Base-by-base conservation (phyloP, 2,113 vertebrate species). In the Hydrochoerus hydrochaeris region DNA sequence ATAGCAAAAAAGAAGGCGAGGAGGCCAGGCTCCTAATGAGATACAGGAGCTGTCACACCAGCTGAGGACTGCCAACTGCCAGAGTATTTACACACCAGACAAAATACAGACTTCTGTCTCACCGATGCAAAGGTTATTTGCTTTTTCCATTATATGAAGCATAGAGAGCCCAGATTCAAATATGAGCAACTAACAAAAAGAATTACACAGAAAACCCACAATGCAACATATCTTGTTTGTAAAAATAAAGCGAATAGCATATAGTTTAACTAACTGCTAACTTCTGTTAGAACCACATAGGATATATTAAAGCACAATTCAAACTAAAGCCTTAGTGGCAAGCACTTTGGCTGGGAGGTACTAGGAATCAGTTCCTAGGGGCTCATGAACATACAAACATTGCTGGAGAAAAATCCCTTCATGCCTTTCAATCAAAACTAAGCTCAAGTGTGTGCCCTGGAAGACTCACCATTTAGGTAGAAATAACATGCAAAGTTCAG, bases 321-420 rank as follows among this genome's bases (percentile, higher is more conserved):
- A 94, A 91, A n/a, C 10, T 73, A n/a, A 95, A 71, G 57, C 12
- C 49, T 95, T 94, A 49, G 49, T 87, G 62, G 58, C 32, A 82
- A 95, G 60, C n/a, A 89, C 14, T 69, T 80, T 46, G 49, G 73
- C 71, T 95, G 57, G 67, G 63, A 77, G n/a, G 17, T 9, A 62
- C 54, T 62, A 80, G 46, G 20, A 65, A 17, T 84, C 67, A 65
- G 11, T 46, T 38, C 30, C 75, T 16, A 32, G 30, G 73, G 32
- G 28, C 30, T 75, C 67, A 69, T 30, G 44, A 96, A 62, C 20
- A n/a, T 60, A 78, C 20, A 49, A 77, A 28, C 52, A 57, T 7
- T 80, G 32, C 41, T 80, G 60, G 30, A 91, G 38, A 54, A 95
- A 94, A 86, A 5, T 26, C 19, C 69, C 63, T 38, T 46, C 57